Conservation (phyloP, 2,797 vertebrate genomes). For the Crax fasciolata region DNA sequence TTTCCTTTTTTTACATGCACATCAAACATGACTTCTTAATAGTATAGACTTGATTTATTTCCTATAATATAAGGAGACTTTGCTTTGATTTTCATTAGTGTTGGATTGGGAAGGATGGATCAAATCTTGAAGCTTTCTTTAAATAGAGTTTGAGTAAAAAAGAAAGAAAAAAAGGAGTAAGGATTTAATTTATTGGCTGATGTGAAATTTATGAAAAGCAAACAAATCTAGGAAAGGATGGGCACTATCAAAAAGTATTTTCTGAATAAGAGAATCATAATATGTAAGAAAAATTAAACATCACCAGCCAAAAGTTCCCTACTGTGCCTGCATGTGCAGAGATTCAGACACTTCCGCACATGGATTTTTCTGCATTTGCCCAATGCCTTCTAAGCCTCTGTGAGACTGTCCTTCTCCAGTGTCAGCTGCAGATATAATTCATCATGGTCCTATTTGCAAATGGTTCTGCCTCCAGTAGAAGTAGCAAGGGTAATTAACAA, state of each 20-base stretch:
- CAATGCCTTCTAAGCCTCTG: not conserved
- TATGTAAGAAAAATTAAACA: not conserved
- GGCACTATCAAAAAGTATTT: not conserved
- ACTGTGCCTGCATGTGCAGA: not conserved
- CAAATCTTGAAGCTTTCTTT: not conserved
- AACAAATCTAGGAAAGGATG: not conserved
- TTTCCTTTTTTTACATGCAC: not conserved
- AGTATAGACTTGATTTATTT: not conserved
- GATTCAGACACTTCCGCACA: not conserved
- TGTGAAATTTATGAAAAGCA: not conserved
- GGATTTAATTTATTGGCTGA: not conserved
- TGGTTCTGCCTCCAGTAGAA: not conserved
- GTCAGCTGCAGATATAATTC: not conserved
- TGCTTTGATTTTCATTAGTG: not conserved
- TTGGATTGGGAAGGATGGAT: not conserved
- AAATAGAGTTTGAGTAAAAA: not conserved
- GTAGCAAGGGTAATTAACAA: not conserved
- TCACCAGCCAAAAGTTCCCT: not conserved
- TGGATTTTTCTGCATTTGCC: not conserved
- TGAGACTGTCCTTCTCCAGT: not conserved
- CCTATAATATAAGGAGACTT: not conserved
- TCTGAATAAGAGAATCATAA: not conserved
- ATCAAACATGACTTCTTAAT: not conserved
- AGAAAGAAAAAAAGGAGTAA: too few species aligned
- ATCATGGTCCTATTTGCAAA: not conserved